Percentiles rank a stretch among this genome's conserved stretches.
Conservation (phyloP, 2,888 invertebrate genomes). For the Anticlea derivata region DNA sequence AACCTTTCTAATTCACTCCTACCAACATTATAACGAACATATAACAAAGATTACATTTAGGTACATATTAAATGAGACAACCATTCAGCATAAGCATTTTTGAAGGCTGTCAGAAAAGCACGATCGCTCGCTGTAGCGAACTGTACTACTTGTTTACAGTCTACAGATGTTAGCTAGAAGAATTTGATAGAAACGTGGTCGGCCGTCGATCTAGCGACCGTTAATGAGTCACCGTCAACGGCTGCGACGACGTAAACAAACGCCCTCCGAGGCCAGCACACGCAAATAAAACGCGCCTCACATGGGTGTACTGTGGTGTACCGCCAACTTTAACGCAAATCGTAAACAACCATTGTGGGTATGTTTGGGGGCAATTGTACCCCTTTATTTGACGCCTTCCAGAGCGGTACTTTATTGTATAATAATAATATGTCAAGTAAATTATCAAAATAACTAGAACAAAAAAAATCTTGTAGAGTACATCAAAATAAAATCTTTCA, state of each 20-base stretch:
- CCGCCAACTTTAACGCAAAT: conserved; percentile 27
- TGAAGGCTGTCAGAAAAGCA: neutral
- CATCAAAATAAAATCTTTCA: conserved; percentile 8
- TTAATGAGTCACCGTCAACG: conserved; percentile 65
- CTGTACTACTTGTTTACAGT: conserved; percentile 37
- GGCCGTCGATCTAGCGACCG: conserved; percentile 53
- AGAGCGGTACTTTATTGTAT: no score
- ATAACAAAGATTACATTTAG: no score
- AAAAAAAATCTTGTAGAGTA: conserved; percentile 2
- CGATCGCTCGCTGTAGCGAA: conserved; percentile 11
- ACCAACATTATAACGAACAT: no score
- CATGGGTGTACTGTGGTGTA: conserved; percentile 58
- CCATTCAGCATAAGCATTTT: no score
- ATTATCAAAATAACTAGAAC: conserved; percentile 5
- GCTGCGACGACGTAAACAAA: conserved; percentile 66
- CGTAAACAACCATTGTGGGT: conserved; percentile 11
- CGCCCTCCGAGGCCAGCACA: conserved; percentile 62
- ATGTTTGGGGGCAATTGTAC: neutral
- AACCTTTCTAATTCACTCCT: no score
- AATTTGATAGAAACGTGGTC: conserved; percentile 46
- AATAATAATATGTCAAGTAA: no score
- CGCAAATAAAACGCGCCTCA: conserved; percentile 68
- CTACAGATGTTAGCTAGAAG: conserved; percentile 34
- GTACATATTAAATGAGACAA: no score
- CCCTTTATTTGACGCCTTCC: neutral